Evolutionary conservation across 2,888 invertebrate species (phyloP).

Genomic region (Synanthedon vespiformis): DNA sequence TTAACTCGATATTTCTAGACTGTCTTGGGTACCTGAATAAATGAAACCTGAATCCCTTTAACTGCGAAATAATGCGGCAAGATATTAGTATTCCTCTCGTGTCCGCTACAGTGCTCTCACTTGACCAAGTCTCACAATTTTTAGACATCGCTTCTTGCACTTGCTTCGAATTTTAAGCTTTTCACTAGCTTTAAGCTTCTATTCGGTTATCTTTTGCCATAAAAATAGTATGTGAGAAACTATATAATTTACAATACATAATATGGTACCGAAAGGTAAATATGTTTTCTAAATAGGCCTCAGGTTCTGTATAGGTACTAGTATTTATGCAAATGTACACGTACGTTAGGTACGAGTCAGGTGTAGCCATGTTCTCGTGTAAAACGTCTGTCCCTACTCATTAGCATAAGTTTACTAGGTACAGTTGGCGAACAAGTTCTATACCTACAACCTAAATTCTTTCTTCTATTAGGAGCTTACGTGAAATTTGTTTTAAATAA

Average conservation of each 20-base stretch:
- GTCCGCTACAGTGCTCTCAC: slow-evolving; percentile 6
- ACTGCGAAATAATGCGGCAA: neutral
- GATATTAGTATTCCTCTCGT: slow-evolving; percentile 12
- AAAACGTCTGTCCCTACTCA: slow-evolving; percentile 1
- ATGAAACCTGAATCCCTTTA: too few species aligned
- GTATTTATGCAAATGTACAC: slow-evolving; percentile 10
- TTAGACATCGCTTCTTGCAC: slow-evolving; percentile 13
- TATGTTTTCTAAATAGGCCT: slow-evolving; percentile 3
- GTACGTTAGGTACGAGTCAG: slow-evolving; percentile 7
- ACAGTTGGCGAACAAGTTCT: slow-evolving; percentile 3
- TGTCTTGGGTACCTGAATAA: too few species aligned
- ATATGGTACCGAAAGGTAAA: neutral
- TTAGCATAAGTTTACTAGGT: slow-evolving; percentile 9
- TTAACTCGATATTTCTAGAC: too few species aligned
- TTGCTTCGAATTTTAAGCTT: slow-evolving; percentile 6
- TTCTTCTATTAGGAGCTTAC: too few species aligned
- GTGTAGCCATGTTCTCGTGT: slow-evolving; percentile 6
- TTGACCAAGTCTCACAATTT: slow-evolving; percentile 22
- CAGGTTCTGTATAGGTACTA: neutral
- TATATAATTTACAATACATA: too few species aligned
- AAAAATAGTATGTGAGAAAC: neutral
- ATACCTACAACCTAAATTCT: neutral
- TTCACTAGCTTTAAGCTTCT: neutral
- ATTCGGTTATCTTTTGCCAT: neutral
- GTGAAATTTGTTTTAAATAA: too few species aligned